Percentiles rank a stretch among this genome's conserved stretches.
Evolutionary conservation across 2,888 invertebrate species (phyloP).

Genomic region (Nomada hirtipes): DNA sequence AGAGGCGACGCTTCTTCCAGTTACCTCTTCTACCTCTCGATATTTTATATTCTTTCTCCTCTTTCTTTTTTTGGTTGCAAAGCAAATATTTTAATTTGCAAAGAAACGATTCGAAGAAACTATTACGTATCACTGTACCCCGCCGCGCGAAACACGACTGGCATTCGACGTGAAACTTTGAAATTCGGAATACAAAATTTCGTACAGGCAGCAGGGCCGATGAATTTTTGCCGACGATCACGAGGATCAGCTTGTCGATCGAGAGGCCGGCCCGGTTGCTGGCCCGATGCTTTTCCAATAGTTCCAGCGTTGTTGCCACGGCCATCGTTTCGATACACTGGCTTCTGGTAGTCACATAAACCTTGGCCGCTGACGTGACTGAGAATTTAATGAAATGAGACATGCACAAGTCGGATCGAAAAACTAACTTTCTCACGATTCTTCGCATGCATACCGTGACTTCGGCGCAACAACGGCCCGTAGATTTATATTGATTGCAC

Average conservation of each 20-base stretch:
- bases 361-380: slow-evolving; percentile 77
- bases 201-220: not conserved
- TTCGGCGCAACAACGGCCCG: slow-evolving; percentile 56
- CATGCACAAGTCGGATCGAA: slow-evolving; percentile 73
- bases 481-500: slow-evolving; percentile 69
- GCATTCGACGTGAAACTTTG: not conserved
- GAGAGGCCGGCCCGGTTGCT: not conserved
- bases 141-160: too few relatives aligned
- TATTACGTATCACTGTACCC: too few relatives aligned
- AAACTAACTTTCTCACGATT: slow-evolving; percentile 81
- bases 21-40: too few relatives aligned
- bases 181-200: slow-evolving; percentile 21
- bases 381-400: slow-evolving; percentile 77
- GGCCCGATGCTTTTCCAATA: slow-evolving; percentile 54
- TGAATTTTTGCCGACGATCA: slow-evolving; percentile 1
- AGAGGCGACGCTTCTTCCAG: not conserved
- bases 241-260: slow-evolving; percentile 23
- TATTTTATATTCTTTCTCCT: not conserved
- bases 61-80: not conserved
- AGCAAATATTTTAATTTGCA: not conserved
- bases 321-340: slow-evolving; percentile 60
- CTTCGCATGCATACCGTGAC: slow-evolving; percentile 74
- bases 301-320: slow-evolving; percentile 24
- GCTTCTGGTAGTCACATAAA: slow-evolving; percentile 69
- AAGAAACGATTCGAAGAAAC: not conserved